phyloP scores from a whole-genome alignment of 2,797 vertebrate genomes.

The Manis javanica region DNA sequence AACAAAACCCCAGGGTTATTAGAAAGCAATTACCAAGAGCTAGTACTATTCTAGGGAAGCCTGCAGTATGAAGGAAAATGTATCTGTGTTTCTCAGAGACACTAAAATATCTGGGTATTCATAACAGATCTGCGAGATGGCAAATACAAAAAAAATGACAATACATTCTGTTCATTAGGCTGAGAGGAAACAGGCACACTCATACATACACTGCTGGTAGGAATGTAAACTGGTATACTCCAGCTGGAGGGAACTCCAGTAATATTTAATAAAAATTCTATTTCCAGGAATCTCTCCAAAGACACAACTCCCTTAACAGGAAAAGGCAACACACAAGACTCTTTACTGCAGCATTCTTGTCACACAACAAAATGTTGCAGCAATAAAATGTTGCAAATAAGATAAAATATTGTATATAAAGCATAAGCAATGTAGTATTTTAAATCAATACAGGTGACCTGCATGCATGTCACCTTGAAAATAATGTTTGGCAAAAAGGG shows the following conservation, averaged over 20 bases:
- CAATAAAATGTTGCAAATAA: not conserved
- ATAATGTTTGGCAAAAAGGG: not conserved
- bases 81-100: not conserved
- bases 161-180: not conserved
- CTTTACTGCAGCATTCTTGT: not conserved
- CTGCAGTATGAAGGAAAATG: not conserved
- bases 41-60: not conserved
- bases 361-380: too few species aligned
- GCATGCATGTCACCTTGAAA: not conserved
- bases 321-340: not conserved
- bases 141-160: not conserved
- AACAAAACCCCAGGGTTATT: not conserved
- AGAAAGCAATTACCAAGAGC: conserved; percentile 22
- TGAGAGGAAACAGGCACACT: conserved; percentile 1
- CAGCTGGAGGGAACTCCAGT: not conserved
- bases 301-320: not conserved
- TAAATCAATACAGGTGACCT: not conserved
- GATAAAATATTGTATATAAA: not conserved
- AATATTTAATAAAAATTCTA: conserved; percentile 5
- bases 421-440: not conserved
- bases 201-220: too few species aligned
- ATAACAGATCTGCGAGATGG: not conserved
- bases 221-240: not conserved
- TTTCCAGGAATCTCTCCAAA: conserved; percentile 37
- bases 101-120: not conserved